Conservation (phyloP, 2,797 vertebrate genomes). For the Distichodus sexfasciatus region DNA sequence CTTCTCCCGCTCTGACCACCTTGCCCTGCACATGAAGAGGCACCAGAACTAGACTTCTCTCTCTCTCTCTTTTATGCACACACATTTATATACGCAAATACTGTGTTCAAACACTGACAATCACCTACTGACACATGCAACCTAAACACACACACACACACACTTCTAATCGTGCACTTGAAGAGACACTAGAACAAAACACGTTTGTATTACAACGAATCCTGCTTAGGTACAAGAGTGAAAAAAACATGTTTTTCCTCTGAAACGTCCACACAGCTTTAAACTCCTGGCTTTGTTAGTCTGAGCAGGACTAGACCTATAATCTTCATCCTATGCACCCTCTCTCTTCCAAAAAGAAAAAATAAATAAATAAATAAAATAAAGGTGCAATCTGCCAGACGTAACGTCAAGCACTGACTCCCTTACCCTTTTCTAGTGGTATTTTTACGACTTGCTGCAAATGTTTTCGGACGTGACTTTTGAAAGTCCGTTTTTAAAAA, state of each 20-base stretch:
- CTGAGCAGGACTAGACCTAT: neutral
- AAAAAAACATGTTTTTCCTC: slow-evolving; percentile 18
- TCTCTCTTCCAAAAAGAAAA: neutral
- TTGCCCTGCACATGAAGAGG: slow-evolving; percentile 69
- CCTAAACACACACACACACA: slow-evolving; percentile 48
- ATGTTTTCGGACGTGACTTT: neutral
- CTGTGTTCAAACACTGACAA: slow-evolving; percentile 26
- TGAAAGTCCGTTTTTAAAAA: neutral
- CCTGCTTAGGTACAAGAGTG: slow-evolving; percentile 44
- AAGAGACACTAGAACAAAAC: slow-evolving; percentile 91
- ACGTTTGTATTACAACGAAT: slow-evolving; percentile 48
- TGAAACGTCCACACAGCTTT: slow-evolving; percentile 55
- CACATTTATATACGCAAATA: neutral
- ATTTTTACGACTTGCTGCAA: neutral
- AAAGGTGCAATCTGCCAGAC: too few relatives aligned
- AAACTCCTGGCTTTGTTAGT: slow-evolving; percentile 50
- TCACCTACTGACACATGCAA: slow-evolving; percentile 2
- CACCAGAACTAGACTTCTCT: slow-evolving; percentile 55
- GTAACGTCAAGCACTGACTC: neutral
- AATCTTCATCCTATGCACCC: neutral
- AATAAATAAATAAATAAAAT: too few relatives aligned
- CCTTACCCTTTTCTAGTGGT: neutral
- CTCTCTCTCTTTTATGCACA: neutral
- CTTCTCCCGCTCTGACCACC: slow-evolving; percentile 97
- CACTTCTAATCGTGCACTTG: slow-evolving; percentile 87